Conservation (phyloP, 1,140 invertebrate genomes). For the Chymomyza costata region DNA sequence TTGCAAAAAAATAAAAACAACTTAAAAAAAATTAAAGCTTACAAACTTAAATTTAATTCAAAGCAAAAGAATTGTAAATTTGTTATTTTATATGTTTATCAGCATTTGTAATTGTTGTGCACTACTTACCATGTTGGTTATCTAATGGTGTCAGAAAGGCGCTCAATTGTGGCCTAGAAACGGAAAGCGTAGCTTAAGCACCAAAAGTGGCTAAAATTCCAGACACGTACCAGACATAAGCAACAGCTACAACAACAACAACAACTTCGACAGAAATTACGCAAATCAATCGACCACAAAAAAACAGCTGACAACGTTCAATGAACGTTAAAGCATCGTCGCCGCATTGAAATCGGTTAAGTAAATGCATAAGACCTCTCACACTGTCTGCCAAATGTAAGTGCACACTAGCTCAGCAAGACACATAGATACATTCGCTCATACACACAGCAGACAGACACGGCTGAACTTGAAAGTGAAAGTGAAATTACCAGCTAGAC, state of each 20-base stretch:
- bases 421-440: background rate
- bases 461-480: conserved; percentile 72
- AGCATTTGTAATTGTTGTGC: conserved; percentile 25
- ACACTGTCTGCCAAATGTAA: conserved; percentile 42
- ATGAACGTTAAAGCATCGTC: conserved; percentile 45
- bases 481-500: conserved; percentile 38
- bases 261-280: conserved; percentile 36
- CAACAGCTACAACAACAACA: conserved; percentile 5
- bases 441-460: conserved; percentile 14
- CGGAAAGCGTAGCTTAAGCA: conserved; percentile 31
- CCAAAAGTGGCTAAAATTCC: conserved; percentile 42
- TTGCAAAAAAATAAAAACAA: conserved; percentile 24
- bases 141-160: conserved; percentile 52
- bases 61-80: conserved; percentile 61
- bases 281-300: conserved; percentile 40
- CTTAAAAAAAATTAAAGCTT: conserved; percentile 15
- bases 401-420: conserved; percentile 16
- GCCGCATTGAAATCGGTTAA: conserved; percentile 1
- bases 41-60: conserved; percentile 40
- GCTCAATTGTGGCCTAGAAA: conserved; percentile 66
- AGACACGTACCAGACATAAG: conserved; percentile 56
- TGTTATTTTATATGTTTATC: conserved; percentile 40
- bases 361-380: conserved; percentile 21
- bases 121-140: conserved; percentile 39
- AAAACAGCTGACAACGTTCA: conserved; percentile 56